These are phyloP conservation scores for Proales similis DNA, from an alignment of 1,140 invertebrate genomes.

Conservation along the genomic window DNA sequence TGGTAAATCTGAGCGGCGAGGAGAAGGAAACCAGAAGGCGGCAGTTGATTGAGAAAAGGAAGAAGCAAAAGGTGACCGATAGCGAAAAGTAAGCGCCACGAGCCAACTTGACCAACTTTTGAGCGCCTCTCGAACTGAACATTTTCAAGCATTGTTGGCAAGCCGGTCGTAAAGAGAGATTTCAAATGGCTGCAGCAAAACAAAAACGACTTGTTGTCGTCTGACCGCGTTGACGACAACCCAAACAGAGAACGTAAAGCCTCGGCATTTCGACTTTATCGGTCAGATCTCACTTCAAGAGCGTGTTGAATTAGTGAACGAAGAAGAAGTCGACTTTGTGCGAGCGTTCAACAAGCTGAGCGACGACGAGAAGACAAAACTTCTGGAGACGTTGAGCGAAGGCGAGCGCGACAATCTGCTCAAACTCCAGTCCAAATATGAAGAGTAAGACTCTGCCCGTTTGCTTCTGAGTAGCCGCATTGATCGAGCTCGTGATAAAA, in stretches of 20 bases:
- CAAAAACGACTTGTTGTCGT: neutral
- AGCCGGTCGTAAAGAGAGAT: neutral
- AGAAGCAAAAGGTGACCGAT: neutral
- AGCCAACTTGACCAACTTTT: neutral
- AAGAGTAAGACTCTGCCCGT: conserved; percentile 5
- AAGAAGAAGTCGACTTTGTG: conserved; percentile 34
- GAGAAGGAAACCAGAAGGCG: neutral
- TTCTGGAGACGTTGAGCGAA: conserved; percentile 1
- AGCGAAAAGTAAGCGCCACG: neutral
- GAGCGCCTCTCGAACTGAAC: neutral
- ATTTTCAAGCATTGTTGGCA: neutral
- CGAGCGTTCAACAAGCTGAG: conserved; percentile 14
- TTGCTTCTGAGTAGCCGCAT: too few species aligned
- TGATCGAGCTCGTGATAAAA: neutral
- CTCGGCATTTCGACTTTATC: too few species aligned
- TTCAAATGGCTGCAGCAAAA: conserved; percentile 25
- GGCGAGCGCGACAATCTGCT: conserved; percentile 1
- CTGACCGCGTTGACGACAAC: neutral
- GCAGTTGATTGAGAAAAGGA: conserved; percentile 31
- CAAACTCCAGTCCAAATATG: conserved; percentile 15
- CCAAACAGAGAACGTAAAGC: too few species aligned
- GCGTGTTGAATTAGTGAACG: neutral
- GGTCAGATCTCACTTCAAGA: too few species aligned
- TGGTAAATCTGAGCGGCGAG: conserved; percentile 14
- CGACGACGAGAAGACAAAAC: conserved; percentile 27